Conservation (phyloP, 23 tunicate species). For the Ascidia mentula region DNA sequence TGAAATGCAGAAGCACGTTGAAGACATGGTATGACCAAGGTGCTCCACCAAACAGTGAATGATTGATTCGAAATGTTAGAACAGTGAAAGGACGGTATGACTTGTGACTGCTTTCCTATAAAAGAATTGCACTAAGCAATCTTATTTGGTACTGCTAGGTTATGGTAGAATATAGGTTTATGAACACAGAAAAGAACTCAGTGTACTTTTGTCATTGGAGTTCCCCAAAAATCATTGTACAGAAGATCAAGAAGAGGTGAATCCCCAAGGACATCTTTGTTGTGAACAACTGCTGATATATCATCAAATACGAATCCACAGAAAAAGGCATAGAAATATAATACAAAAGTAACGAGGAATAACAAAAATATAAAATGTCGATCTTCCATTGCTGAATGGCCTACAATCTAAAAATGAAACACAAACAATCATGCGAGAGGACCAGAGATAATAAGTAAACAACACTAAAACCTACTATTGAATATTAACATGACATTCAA, state of each 20-base stretch:
- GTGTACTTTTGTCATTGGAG: constrained; percentile 62
- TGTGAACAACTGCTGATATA: constrained; percentile 67
- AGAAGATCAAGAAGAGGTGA: constrained; percentile 44
- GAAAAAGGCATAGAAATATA: constrained; percentile 37
- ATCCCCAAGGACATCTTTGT: constrained; percentile 61
- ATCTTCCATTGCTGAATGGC: background rate
- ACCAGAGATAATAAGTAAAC: background rate
- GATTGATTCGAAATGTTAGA: constrained; percentile 65
- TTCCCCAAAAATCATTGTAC: constrained; percentile 96
- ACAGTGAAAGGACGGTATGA: constrained; percentile 94
- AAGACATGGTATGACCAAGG: constrained; percentile 70
- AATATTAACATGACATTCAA: no score
- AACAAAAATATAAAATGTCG: background rate
- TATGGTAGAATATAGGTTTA: background rate
- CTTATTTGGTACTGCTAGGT: background rate
- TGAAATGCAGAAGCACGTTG: constrained; percentile 49
- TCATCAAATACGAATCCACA: constrained; percentile 91
- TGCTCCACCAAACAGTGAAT: constrained; percentile 51
- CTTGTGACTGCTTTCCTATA: constrained; percentile 91
- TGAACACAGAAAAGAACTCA: background rate
- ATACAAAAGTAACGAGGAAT: constrained; percentile 7
- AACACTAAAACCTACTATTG: background rate
- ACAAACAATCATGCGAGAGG: background rate
- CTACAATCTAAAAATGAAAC: background rate
- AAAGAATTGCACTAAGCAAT: background rate